These are phyloP conservation scores for Hydrolagus colliei DNA, from an alignment of 2,797 vertebrate genomes.

Conservation along the genomic window DNA sequence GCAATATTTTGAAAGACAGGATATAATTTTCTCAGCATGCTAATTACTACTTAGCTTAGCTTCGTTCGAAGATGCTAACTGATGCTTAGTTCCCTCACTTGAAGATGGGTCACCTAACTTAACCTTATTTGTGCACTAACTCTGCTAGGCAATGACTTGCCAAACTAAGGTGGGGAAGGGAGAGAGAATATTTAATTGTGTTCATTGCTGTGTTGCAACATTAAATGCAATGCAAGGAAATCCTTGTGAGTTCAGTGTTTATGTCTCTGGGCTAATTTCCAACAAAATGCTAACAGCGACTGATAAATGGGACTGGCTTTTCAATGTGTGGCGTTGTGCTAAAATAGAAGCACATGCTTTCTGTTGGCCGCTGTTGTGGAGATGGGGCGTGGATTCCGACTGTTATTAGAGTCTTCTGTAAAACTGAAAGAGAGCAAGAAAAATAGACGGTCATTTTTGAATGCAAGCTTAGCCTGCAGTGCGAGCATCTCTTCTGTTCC, in stretches of 20 bases:
- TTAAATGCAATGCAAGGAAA: background rate
- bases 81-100: too few species aligned
- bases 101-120: background rate
- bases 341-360: background rate
- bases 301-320: background rate
- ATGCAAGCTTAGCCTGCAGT: too few species aligned
- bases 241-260: background rate
- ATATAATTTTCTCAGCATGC: background rate
- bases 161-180: too few species aligned
- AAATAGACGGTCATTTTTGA: background rate
- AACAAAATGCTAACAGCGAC: background rate
- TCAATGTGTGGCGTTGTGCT: background rate
- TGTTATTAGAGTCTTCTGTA: background rate
- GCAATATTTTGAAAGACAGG: background rate
- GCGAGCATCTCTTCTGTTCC: too few species aligned
- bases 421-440: background rate
- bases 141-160: too few species aligned
- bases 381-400: background rate
- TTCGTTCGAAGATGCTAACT: too few species aligned
- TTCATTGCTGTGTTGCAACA: background rate
- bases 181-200: background rate
- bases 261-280: background rate
- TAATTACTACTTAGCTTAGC: background rate
- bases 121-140: constrained; percentile 6
- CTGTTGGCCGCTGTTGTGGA: too few species aligned